These are phyloP conservation scores for Laticauda laticaudata DNA, from an alignment of 2,113 vertebrate species.

Conservation along the genomic window DNA sequence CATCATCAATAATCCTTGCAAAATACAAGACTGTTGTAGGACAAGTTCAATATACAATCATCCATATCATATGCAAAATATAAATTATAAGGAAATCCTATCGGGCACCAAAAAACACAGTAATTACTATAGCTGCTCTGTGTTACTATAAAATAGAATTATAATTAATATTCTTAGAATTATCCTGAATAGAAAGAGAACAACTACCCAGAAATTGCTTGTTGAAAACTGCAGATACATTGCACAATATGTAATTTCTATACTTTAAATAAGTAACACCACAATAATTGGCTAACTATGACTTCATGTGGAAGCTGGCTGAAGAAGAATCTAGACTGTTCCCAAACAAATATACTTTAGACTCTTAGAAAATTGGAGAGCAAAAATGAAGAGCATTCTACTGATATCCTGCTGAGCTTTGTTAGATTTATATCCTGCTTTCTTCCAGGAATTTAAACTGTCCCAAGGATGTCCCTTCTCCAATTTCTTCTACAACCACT, in stretches of 20 bases:
- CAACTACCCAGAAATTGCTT: background rate
- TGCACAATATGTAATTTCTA: background rate
- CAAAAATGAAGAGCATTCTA: background rate
- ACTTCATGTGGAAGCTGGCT: background rate
- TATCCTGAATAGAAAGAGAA: background rate
- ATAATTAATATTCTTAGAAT: background rate
- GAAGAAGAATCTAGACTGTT: background rate
- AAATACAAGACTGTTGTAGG: background rate
- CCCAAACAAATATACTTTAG: background rate
- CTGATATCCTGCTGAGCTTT: background rate
- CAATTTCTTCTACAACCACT: background rate
- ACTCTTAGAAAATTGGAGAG: background rate
- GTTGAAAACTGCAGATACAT: background rate
- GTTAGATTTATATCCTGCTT: background rate
- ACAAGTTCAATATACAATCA: background rate
- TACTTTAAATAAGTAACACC: background rate
- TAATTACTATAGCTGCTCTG: background rate
- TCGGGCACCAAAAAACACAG: constrained; percentile 3
- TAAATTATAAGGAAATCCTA: background rate
- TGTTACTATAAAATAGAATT: background rate
- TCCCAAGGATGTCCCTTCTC: background rate
- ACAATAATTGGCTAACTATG: background rate
- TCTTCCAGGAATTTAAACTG: background rate
- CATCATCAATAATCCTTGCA: constrained; percentile 11
- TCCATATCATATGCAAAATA: background rate